phyloP scores from a whole-genome alignment of 2,797 vertebrate species.

The Hafferia zeledoni region DNA sequence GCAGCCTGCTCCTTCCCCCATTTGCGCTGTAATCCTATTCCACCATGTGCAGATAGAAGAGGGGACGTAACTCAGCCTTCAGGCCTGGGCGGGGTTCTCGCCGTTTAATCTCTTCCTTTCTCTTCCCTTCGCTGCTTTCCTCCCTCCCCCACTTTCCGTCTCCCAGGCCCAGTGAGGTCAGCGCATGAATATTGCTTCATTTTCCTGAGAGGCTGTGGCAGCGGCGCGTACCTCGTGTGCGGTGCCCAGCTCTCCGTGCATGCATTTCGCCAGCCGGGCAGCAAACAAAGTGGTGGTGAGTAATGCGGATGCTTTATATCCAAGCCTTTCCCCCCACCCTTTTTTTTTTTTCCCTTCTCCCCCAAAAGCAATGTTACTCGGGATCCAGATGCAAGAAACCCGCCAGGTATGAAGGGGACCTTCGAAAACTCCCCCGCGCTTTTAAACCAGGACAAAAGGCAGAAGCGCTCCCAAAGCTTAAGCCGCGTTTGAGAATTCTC shows the following conservation, averaged over 20 bases:
- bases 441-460: background rate
- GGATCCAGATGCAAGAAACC: background rate
- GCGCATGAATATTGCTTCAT: conserved; percentile 70
- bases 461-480: background rate
- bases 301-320: background rate
- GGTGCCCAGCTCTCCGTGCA: background rate
- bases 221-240: conserved; percentile 51
- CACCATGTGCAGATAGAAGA: background rate
- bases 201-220: conserved; percentile 61
- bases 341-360: accelerated
- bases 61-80: conserved; percentile 6
- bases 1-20: background rate
- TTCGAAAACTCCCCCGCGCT: background rate
- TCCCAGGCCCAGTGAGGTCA: conserved; percentile 70
- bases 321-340: background rate
- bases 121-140: background rate
- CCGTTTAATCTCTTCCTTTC: conserved; percentile 33
- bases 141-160: background rate
- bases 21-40: background rate
- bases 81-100: conserved; percentile 73
- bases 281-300: conserved; percentile 42
- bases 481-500: background rate
- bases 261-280: background rate
- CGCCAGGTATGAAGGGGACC: background rate
- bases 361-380: background rate